A percentile compares a stretch with the other conserved stretches of the same genome.
Conservation (phyloP, 2,113 vertebrate genomes). For the Solea senegalensis region DNA sequence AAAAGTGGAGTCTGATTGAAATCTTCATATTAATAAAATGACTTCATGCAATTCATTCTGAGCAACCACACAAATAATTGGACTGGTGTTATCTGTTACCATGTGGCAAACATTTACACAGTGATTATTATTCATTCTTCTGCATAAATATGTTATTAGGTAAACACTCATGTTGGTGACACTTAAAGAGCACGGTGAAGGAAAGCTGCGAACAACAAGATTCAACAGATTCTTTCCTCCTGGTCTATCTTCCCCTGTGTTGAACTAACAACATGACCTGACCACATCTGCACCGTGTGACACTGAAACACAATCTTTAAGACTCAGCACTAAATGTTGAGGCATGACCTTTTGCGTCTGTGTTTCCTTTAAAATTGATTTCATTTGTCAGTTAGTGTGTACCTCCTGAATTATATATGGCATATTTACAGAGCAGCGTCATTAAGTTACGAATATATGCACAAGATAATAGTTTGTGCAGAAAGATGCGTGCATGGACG, state of each 20-base stretch:
- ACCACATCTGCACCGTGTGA: not conserved
- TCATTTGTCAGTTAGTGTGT: conserved; percentile 45
- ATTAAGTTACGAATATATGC: conserved; percentile 63
- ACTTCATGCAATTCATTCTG: conserved; percentile 34
- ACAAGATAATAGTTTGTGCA: conserved; percentile 52
- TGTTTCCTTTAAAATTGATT: conserved; percentile 38
- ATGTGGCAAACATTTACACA: conserved; percentile 61
- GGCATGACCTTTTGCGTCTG: conserved; percentile 10
- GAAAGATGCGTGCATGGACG: conserved; percentile 25
- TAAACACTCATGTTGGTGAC: conserved; percentile 47
- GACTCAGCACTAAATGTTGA: conserved; percentile 8
- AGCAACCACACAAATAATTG: conserved; percentile 59
- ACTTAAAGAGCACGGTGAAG: not conserved
- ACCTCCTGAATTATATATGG: conserved; percentile 57
- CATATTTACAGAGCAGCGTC: conserved; percentile 41
- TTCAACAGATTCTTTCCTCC: not conserved
- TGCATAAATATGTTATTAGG: conserved; percentile 34
- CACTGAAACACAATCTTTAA: not conserved
- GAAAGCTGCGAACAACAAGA: not conserved
- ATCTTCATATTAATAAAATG: conserved; percentile 38
- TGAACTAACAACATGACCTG: conserved; percentile 4
- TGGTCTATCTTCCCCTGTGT: not conserved
- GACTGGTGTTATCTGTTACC: conserved; percentile 43
- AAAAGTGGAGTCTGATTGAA: conserved; percentile 32
- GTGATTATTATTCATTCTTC: conserved; percentile 47